Evolutionary conservation across 2,797 vertebrate genomes (phyloP).

Genomic region (Siniperca obscura): DNA sequence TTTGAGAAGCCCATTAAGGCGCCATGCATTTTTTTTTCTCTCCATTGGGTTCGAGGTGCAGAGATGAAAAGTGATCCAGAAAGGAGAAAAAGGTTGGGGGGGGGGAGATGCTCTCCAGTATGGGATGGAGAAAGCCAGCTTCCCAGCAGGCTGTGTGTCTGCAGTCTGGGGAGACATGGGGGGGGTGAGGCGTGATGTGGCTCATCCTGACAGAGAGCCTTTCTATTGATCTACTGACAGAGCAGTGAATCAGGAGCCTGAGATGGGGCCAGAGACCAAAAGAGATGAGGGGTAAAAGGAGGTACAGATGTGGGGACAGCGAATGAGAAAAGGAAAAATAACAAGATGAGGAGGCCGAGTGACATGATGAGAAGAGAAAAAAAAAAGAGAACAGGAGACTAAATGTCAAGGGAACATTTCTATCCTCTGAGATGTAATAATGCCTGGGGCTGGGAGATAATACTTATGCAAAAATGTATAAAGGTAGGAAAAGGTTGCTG

Average conservation of each 20-base stretch:
- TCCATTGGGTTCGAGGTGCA: conserved; percentile 43
- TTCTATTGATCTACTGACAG: conserved; percentile 80
- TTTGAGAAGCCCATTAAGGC: conserved; percentile 52
- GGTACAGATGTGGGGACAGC: conserved; percentile 44
- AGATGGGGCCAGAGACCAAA: conserved; percentile 63
- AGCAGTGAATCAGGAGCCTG: conserved; percentile 78
- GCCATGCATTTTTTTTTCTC: conserved; percentile 5
- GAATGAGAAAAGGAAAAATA: not conserved
- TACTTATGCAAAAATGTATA: conserved; percentile 17
- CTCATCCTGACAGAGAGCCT: conserved; percentile 74
- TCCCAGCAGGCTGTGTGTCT: conserved; percentile 66
- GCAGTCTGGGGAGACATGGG: conserved; percentile 53
- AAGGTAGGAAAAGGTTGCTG: conserved; percentile 40
- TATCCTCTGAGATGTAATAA: conserved; percentile 48
- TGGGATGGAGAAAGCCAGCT: conserved; percentile 51
- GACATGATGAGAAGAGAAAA: conserved; percentile 19
- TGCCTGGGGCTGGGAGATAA: conserved; percentile 29
- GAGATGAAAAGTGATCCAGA: conserved; percentile 58
- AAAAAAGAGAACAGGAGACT: conserved; percentile 19
- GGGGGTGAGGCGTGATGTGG: conserved; percentile 14
- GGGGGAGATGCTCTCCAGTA: conserved; percentile 41
- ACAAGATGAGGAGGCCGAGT: conserved; percentile 19
- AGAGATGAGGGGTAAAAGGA: conserved; percentile 52
- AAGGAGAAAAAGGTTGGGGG: not conserved
- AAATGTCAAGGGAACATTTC: conserved; percentile 62